Evolutionary conservation across 2,888 invertebrate genomes (phyloP), one percentile per base, ranked within the genome.

Genomic region (Lysandra bellargus): DNA sequence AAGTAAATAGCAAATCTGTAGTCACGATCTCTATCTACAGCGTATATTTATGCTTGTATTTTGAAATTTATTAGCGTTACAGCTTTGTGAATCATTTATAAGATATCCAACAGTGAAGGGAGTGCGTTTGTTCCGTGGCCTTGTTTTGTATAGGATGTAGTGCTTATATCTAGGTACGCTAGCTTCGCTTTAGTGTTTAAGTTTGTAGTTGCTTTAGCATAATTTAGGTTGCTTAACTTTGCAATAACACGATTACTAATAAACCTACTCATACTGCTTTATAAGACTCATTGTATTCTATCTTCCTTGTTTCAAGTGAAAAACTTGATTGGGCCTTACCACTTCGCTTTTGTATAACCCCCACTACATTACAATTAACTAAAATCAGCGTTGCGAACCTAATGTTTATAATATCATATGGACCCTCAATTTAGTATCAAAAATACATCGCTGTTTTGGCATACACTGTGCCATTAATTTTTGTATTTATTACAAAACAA

Each of bases 31-130:
- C 69, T 69, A 69, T 69, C 33, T 17, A 14, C 64, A 30, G 30
- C 64, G 30, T 69, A 69, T 69, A 69, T 69, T 69, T 69, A 69
- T 69, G 69, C 69, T 69, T 14, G 69, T 69, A 14, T 69, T 69
- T 69, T 69, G 69, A 33, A 33, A 69, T 69, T 69, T 69, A 69
- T 69, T 37, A 69, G 69, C 69, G 33, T 37, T 33, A 33, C 14
- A 69, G 37, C 69, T 69, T 69, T 6, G 74, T 75, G 75, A 75
- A 75, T 75, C 75, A 75, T 75, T 75, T 75, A 75, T 75, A 75
- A 49, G 75, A 44, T 75, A 75, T 44, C 75, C 75, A 33, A 69
- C 37, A 14, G 69, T 69, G 69, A 69, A 69, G 69, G 69, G 69
- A 69, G 33, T 69, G 69, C 69, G 33, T 69, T 69, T 33, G 69